Base-by-base conservation (phyloP, 2,113 vertebrate genomes). In the Trogon surrucura region DNA sequence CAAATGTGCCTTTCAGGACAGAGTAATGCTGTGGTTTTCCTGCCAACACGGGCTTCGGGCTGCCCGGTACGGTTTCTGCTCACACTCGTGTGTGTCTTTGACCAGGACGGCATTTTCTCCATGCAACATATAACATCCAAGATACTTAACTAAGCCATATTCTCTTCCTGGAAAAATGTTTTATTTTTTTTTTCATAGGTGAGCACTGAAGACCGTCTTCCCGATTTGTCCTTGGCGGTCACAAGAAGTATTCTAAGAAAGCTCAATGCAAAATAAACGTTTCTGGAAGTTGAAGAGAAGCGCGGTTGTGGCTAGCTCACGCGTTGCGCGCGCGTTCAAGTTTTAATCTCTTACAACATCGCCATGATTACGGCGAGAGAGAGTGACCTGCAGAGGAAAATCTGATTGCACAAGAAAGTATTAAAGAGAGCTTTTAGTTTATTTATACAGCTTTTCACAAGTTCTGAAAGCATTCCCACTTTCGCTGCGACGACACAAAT, bases 391-490 rank as follows among this genome's bases (percentile, higher is more conserved):
- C 54, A 73, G 80, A 62, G 73, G 80, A 85, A 91, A 92, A 75
- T 87, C 65, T 54, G 70, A 73, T 91, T 48, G 65, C n/a, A 47
- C 7, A 47, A 65, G 41, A 15, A 67, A 71, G 30, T 18, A 62
- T 9, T 75, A 53, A 87, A 83, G 41, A 80, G 57, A 89, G 70
- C 26, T 79, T 83, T 91, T 73, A 18, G 20, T 89, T 83, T 51
- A 29, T 81, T 79, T 71, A 48, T 12, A 38, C 22, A 73, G 26
- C 78, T 93, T 95, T 80, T 45, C 80, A 67, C 65, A 61, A 26
- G 36, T 65, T 86, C 85, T 90, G 78, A 60, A 93, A 85, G 15
- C 18, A 57, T 22, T 86, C 65, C 36, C 19, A 9, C 34, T 75
- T 91, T 1, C 9, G 30, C 26, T 34, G 23, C 45, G 36, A 38